phyloP scores from a whole-genome alignment of 2,113 vertebrate species.

The Oenanthe oenanthe region DNA sequence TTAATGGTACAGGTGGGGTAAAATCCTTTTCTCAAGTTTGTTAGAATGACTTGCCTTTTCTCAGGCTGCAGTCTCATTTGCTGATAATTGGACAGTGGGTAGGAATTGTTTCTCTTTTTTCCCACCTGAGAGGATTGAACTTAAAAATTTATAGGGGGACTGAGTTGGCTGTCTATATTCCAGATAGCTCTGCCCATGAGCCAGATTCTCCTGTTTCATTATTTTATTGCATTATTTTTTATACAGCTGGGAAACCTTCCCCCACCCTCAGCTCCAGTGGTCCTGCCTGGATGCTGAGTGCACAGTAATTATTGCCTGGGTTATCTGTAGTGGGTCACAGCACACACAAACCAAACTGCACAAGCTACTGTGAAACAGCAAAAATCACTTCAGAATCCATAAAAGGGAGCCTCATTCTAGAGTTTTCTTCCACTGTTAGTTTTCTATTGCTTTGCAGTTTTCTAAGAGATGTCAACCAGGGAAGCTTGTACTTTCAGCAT shows the following conservation, averaged over 20 bases:
- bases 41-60: not conserved
- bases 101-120: not conserved
- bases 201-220: not conserved
- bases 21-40: not conserved
- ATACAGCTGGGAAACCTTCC: not conserved
- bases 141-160: not conserved
- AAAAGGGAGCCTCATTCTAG: not conserved
- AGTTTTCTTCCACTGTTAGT: not conserved
- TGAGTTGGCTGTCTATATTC: not conserved
- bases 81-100: not conserved
- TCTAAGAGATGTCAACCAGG: not conserved
- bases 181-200: not conserved
- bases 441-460: not conserved
- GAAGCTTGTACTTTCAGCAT: not conserved
- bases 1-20: not conserved
- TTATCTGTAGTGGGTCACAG: not conserved
- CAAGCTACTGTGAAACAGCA: not conserved
- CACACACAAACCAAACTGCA: not conserved
- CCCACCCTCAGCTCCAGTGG: not conserved
- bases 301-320: not conserved
- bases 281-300: not conserved
- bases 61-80: not conserved
- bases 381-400: not conserved
- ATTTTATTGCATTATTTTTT: too few species aligned
- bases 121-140: not conserved